Conservation (phyloP, 2,113 vertebrate genomes). For the Lepisosteus osseus region DNA sequence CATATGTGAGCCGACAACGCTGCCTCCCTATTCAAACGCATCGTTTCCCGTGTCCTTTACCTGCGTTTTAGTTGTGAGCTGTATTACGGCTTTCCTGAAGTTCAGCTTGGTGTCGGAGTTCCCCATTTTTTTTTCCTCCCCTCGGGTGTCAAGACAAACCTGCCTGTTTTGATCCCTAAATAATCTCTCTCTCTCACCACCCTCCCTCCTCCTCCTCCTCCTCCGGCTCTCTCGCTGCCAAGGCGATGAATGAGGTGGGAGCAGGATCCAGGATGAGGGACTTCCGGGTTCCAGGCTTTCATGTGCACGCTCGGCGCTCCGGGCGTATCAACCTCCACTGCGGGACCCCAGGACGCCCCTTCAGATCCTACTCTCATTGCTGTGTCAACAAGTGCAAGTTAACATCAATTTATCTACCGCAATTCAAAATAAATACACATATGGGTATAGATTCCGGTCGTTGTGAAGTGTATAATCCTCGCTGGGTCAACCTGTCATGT, state of each 20-base stretch:
- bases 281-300: constrained; percentile 54
- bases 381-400: too few relatives aligned
- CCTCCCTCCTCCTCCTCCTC: constrained; percentile 37
- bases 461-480: too few relatives aligned
- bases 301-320: too few relatives aligned
- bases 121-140: constrained; percentile 73
- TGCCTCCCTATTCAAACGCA: too few relatives aligned
- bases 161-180: background rate
- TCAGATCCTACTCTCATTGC: too few relatives aligned
- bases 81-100: constrained; percentile 97
- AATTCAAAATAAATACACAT: too few relatives aligned
- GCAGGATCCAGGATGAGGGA: constrained; percentile 25
- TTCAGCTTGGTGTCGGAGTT: constrained; percentile 92
- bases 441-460: too few relatives aligned
- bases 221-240: constrained; percentile 51
- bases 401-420: too few relatives aligned
- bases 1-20: background rate
- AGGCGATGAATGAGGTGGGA: constrained; percentile 41
- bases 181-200: constrained; percentile 32
- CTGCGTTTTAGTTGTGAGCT: constrained; percentile 97
- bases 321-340: too few relatives aligned
- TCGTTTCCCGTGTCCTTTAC: constrained; percentile 54
- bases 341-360: too few relatives aligned
- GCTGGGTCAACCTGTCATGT: too few relatives aligned
- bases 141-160: constrained; percentile 19